Percentiles rank a stretch among this genome's conserved stretches.
Evolutionary conservation across 2,797 vertebrate genomes (phyloP).

Genomic region (Hippocampus kuda): DNA sequence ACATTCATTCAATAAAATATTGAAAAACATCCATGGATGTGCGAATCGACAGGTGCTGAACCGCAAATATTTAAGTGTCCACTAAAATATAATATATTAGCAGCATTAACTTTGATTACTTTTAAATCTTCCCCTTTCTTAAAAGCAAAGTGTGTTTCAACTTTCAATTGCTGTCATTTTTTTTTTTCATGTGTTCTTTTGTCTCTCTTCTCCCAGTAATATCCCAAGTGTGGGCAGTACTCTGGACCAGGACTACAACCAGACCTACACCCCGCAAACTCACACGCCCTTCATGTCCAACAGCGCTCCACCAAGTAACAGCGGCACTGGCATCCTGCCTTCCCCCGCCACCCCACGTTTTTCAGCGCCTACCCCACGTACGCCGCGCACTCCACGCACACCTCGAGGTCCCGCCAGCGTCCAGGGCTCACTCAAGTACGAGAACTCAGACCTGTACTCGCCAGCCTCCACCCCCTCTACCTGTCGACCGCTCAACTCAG

Average conservation of each 20-base stretch:
- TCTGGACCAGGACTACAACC: slow-evolving; percentile 90
- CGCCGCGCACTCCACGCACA: slow-evolving; percentile 89
- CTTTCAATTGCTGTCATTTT: not conserved
- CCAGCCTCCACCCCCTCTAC: slow-evolving; percentile 96
- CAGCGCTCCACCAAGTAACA: slow-evolving; percentile 91
- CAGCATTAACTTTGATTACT: too few relatives aligned
- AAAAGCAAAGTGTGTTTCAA: too few relatives aligned
- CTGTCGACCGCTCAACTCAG: slow-evolving; percentile 90
- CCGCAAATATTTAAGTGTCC: too few relatives aligned
- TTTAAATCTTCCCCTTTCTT: too few relatives aligned
- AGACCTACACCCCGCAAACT: slow-evolving; percentile 91
- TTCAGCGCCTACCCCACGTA: slow-evolving; percentile 85
- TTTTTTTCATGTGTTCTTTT: not conserved
- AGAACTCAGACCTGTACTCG: slow-evolving; percentile 94
- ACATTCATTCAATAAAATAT: too few relatives aligned
- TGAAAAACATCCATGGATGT: too few relatives aligned
- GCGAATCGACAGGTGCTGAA: too few relatives aligned
- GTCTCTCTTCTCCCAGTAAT: slow-evolving; percentile 49
- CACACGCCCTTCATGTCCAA: slow-evolving; percentile 89
- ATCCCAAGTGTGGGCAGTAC: slow-evolving; percentile 82
- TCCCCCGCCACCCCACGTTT: slow-evolving; percentile 95
- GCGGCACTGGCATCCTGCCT: slow-evolving; percentile 84
- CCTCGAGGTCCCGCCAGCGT: slow-evolving; percentile 91
- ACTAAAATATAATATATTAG: too few relatives aligned
- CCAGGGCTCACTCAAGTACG: slow-evolving; percentile 91